Conservation (phyloP, 64 coral and sea anemone species). For the Actinia tenebrosa region DNA sequence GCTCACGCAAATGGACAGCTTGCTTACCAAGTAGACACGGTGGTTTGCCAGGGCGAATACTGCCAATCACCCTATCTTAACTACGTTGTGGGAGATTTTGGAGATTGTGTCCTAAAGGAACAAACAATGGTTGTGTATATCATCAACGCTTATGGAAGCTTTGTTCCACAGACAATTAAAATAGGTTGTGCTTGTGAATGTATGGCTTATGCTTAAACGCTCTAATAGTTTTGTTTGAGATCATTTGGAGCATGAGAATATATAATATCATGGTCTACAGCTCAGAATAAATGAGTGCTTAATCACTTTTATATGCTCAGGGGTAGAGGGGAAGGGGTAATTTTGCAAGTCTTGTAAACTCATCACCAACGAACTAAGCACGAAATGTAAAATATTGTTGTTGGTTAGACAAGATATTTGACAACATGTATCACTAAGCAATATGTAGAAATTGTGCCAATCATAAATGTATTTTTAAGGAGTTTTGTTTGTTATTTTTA, state of each 20-base stretch:
- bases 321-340: neutral
- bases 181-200: constrained; percentile 17
- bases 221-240: neutral
- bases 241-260: neutral
- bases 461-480: too few relatives aligned
- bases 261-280: neutral
- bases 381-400: too few relatives aligned
- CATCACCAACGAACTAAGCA: too few relatives aligned
- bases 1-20: neutral
- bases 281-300: neutral
- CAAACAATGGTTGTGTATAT: neutral
- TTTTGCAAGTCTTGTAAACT: neutral
- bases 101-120: neutral
- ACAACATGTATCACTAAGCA: too few relatives aligned
- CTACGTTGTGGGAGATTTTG: neutral
- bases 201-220: neutral
- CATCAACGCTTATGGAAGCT: neutral
- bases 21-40: constrained; percentile 6
- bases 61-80: neutral
- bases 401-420: too few relatives aligned
- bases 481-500: too few relatives aligned
- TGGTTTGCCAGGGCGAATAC: neutral
- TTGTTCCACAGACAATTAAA: neutral
- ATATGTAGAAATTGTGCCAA: too few relatives aligned
- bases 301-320: neutral